Conservation (phyloP, 2,113 vertebrate genomes). For the Anoura caudifer region DNA sequence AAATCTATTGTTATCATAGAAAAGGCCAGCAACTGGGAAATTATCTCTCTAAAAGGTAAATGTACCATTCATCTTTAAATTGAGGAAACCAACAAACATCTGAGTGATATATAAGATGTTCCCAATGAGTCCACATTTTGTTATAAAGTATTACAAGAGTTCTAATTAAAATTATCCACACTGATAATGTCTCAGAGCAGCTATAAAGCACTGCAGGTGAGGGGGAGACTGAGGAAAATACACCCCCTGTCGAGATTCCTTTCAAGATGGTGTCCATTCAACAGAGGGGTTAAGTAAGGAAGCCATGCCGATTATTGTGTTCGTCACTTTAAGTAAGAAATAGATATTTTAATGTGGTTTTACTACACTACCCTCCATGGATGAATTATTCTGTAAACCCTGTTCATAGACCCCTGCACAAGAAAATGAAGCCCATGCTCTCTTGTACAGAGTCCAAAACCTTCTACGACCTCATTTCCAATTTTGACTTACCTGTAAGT, state of each 20-base stretch:
- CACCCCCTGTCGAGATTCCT: background rate
- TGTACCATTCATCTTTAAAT: background rate
- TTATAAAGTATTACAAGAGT: background rate
- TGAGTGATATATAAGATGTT: background rate
- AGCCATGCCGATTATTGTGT: background rate
- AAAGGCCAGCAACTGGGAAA: background rate
- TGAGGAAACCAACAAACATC: background rate
- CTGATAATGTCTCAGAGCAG: background rate
- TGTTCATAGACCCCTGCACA: background rate
- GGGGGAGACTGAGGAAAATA: background rate
- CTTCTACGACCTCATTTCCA: background rate
- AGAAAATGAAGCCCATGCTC: background rate
- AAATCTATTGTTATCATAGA: background rate
- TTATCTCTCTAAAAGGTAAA: background rate
- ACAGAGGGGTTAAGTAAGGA: background rate
- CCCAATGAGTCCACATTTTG: background rate
- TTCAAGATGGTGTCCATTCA: background rate
- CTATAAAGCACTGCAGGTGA: background rate
- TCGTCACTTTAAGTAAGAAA: background rate
- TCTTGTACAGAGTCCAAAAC: background rate
- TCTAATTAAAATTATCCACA: background rate
- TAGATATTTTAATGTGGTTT: background rate
- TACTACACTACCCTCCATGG: no score
- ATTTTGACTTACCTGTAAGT: background rate
- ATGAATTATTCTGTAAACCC: background rate